Evolutionary conservation across 2,888 invertebrate species (phyloP).

Genomic region (Falcaria lacertinaria): DNA sequence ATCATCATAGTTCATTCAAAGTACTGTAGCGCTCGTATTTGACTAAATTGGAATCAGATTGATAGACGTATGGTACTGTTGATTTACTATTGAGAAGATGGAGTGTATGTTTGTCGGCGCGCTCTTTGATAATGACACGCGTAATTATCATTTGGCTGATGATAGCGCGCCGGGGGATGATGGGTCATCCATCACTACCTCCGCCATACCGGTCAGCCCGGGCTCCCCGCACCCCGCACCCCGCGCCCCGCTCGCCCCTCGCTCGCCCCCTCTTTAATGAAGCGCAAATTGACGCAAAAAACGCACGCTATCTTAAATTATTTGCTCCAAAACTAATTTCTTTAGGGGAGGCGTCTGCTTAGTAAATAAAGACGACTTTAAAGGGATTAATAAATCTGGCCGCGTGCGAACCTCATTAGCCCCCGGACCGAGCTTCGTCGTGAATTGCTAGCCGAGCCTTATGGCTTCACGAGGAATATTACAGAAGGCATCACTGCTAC

Average conservation of each 20-base stretch:
- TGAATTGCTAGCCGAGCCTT: too few species aligned
- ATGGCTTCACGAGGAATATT: too few species aligned
- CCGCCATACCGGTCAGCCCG: conserved; percentile 2
- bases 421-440: conserved; percentile 2
- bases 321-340: not conserved
- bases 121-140: conserved; percentile 12
- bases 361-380: conserved; percentile 8
- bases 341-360: not conserved
- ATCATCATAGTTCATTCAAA: too few species aligned
- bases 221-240: conserved; percentile 2
- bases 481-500: too few species aligned
- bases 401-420: conserved; percentile 13
- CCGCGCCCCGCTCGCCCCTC: not conserved
- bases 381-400: conserved; percentile 7
- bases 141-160: conserved; percentile 28
- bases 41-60: too few species aligned
- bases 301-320: not conserved
- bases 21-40: too few species aligned
- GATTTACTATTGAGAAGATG: too few species aligned
- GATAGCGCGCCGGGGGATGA: conserved; percentile 24
- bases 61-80: too few species aligned
- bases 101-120: too few species aligned
- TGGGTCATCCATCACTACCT: conserved; percentile 27
- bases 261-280: not conserved
- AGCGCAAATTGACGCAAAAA: not conserved